Conservation (phyloP, 92 coral and sea anemone genomes). For the Epizoanthus ramosus region DNA sequence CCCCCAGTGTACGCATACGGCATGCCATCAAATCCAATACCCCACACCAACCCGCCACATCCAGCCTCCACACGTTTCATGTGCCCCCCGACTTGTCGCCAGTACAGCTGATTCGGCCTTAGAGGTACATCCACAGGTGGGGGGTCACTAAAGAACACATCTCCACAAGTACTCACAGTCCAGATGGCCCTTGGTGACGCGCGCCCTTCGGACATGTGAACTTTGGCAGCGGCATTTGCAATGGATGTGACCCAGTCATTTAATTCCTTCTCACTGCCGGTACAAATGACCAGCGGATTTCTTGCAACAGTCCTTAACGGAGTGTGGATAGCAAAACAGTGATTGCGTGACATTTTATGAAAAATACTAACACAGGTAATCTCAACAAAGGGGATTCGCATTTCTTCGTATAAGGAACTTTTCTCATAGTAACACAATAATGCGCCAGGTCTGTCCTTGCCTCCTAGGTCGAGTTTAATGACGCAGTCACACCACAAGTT, state of each 20-base stretch:
- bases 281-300: slow-evolving; percentile 69
- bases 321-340: slow-evolving; percentile 90
- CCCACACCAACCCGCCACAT: slow-evolving; percentile 89
- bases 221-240: slow-evolving; percentile 64
- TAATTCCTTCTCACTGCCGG: slow-evolving; percentile 82
- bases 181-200: slow-evolving; percentile 84
- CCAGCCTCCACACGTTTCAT: slow-evolving; percentile 89
- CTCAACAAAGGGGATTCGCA: slow-evolving; percentile 73
- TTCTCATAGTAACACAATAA: slow-evolving; percentile 78
- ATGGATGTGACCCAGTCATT: slow-evolving; percentile 90
- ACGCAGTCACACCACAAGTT: slow-evolving; percentile 89
- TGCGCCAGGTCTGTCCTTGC: slow-evolving; percentile 64
- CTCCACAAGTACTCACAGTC: slow-evolving; percentile 83
- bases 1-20: slow-evolving; percentile 93
- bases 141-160: slow-evolving; percentile 89
- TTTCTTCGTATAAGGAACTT: slow-evolving; percentile 66
- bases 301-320: slow-evolving; percentile 72
- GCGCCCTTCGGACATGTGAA: slow-evolving; percentile 75
- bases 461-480: slow-evolving; percentile 76
- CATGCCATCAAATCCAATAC: slow-evolving; percentile 85
- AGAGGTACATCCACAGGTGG: slow-evolving; percentile 53
- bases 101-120: slow-evolving; percentile 74
- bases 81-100: slow-evolving; percentile 99
- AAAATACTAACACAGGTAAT: slow-evolving; percentile 76
- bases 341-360: slow-evolving; percentile 73